These are phyloP conservation scores for Hetaerina americana DNA, from an alignment of 1,140 invertebrate genomes.

Conservation along the genomic window DNA sequence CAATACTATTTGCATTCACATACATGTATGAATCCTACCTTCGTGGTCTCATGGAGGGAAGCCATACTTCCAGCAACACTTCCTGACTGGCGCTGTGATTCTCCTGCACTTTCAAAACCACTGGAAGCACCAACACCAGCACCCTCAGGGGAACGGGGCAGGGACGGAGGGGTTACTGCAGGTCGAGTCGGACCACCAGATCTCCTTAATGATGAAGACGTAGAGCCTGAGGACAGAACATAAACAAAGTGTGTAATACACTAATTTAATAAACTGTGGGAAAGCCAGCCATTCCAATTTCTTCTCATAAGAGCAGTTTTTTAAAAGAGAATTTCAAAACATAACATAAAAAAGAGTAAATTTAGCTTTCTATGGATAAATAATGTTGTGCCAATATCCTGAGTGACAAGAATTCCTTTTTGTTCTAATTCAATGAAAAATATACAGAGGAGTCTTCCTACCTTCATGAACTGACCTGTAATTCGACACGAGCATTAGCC, in stretches of 20 bases:
- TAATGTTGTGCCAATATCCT: no score
- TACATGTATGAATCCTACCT: not conserved
- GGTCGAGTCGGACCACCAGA: constrained; percentile 36
- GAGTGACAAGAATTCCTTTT: no score
- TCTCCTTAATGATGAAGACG: constrained; percentile 27
- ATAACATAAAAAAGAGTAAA: no score
- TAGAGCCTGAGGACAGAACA: constrained; percentile 33
- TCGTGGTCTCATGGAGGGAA: constrained; percentile 46
- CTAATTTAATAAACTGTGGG: no score
- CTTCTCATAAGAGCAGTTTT: constrained; percentile 1
- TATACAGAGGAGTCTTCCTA: no score
- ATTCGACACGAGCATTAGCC: no score
- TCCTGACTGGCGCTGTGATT: constrained; percentile 47
- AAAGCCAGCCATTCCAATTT: no score
- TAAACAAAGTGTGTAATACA: no score
- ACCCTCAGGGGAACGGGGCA: constrained; percentile 35
- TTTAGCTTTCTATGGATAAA: no score
- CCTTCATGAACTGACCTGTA: no score
- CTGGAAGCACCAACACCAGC: constrained; percentile 25
- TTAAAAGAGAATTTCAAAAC: constrained; percentile 1
- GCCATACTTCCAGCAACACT: constrained; percentile 47
- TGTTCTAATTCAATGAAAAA: no score
- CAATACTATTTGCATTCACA: not conserved
- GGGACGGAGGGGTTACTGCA: constrained; percentile 36
- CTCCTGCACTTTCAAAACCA: constrained; percentile 22